Percentiles rank a stretch among this genome's conserved stretches.
phyloP scores from a whole-genome alignment of 1,140 invertebrate species.

The Aphaenogaster floridana region DNA sequence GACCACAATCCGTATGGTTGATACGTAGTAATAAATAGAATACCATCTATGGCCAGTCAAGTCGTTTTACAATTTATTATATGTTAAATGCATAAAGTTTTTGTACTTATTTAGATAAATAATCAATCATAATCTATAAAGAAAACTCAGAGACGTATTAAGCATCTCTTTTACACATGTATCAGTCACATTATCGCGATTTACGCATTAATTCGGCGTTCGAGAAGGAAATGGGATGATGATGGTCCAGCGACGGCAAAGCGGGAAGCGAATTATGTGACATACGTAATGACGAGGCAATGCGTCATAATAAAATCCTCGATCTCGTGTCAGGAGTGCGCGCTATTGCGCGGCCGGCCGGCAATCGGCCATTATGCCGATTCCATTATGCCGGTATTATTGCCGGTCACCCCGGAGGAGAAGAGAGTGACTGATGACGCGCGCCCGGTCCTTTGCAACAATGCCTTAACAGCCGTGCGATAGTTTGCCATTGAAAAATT shows the following conservation, averaged over 20 bases:
- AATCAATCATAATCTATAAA: neutral
- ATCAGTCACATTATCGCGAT: constrained; percentile 24
- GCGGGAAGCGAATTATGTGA: constrained; percentile 63
- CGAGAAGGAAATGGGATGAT: constrained; percentile 27
- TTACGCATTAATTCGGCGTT: constrained; percentile 39
- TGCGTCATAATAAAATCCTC: constrained; percentile 86
- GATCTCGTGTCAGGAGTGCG: constrained; percentile 77
- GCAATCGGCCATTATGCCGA: constrained; percentile 78
- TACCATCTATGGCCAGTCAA: too few relatives aligned
- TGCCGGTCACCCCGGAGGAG: constrained; percentile 77
- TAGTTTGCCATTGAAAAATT: constrained; percentile 78
- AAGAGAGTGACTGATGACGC: constrained; percentile 85
- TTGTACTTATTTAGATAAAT: neutral
- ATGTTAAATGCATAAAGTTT: neutral
- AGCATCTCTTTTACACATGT: constrained; percentile 25
- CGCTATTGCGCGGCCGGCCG: constrained; percentile 75
- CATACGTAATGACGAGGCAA: constrained; percentile 82
- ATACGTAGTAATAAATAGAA: too few relatives aligned
- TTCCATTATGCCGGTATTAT: constrained; percentile 83
- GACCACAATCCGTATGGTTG: too few relatives aligned
- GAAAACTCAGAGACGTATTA: neutral
- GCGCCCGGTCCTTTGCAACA: constrained; percentile 78
- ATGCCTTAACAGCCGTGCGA: constrained; percentile 80
- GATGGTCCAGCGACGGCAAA: constrained; percentile 24
- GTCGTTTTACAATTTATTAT: too few relatives aligned